A percentile compares a stretch with the other conserved stretches of the same genome.
These are phyloP conservation scores for Haliclona indistincta DNA, from an alignment of 37 sponge, comb jelly and placozoan genomes.

Conservation along the genomic window DNA sequence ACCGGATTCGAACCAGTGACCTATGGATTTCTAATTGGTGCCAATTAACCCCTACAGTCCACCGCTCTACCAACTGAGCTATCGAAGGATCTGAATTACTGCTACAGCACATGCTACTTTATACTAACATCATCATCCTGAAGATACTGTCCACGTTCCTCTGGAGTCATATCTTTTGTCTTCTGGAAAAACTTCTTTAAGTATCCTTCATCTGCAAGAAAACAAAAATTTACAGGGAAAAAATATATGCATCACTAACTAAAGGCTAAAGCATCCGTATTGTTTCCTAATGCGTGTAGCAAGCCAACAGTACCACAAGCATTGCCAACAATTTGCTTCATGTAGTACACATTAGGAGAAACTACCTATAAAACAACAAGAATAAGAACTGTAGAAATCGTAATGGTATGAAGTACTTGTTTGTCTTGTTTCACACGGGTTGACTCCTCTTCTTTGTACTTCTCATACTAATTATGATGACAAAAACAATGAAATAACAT, in stretches of 20 bases:
- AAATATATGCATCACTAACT: slow-evolving; percentile 26
- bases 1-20: slow-evolving; percentile 94
- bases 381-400: too few relatives aligned
- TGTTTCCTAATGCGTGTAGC: slow-evolving; percentile 90
- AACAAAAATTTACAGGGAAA: slow-evolving; percentile 3
- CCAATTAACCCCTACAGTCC: slow-evolving; percentile 56
- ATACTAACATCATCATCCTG: slow-evolving; percentile 72
- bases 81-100: slow-evolving; percentile 18
- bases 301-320: slow-evolving; percentile 98
- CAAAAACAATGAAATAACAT: too few relatives aligned
- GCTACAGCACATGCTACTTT: not conserved
- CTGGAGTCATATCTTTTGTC: slow-evolving; percentile 72
- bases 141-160: slow-evolving; percentile 64
- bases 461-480: slow-evolving; percentile 4
- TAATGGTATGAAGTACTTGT: too few relatives aligned
- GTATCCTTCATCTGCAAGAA: slow-evolving; percentile 69
- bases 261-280: slow-evolving; percentile 51
- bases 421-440: slow-evolving; percentile 24
- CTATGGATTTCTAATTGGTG: slow-evolving; percentile 80
- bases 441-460: slow-evolving; percentile 39
- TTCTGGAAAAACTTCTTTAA: slow-evolving; percentile 77
- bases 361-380: slow-evolving; percentile 26
- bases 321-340: slow-evolving; percentile 95
- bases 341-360: slow-evolving; percentile 77
- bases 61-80: slow-evolving; percentile 66